These are phyloP conservation scores for Otis tarda DNA, from an alignment of 2,113 vertebrate genomes.

Conservation along the genomic window DNA sequence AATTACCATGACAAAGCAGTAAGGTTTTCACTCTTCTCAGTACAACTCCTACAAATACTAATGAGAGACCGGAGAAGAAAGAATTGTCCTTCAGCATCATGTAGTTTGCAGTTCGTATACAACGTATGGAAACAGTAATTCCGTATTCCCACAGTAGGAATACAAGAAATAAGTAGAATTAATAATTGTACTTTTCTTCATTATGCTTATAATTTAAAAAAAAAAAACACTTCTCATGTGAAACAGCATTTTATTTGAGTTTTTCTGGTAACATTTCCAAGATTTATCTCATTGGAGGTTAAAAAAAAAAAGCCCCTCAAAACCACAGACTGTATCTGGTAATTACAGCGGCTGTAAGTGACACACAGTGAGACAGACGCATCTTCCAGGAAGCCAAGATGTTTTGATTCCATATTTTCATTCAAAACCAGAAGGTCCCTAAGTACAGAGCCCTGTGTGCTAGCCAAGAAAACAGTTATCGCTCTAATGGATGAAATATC, in stretches of 20 bases:
- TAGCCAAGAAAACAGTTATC: not conserved
- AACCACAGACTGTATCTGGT: not conserved
- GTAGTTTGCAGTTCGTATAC: not conserved
- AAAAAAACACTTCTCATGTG: not conserved
- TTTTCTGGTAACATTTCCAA: not conserved
- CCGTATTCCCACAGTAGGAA: not conserved
- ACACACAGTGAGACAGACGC: not conserved
- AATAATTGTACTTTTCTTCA: not conserved
- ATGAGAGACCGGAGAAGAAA: not conserved
- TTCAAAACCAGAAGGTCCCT: not conserved
- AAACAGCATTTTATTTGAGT: not conserved
- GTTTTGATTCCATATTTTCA: not conserved
- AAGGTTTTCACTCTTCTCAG: not conserved
- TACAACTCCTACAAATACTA: not conserved
- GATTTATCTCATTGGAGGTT: not conserved
- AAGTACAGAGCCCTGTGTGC: not conserved
- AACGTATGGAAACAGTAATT: not conserved
- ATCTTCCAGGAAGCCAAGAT: not conserved
- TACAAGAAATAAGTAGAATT: not conserved
- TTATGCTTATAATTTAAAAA: not conserved
- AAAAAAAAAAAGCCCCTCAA: not conserved
- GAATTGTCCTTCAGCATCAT: not conserved
- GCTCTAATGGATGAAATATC: not conserved
- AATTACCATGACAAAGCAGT: not conserved
- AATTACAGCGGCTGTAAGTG: not conserved